Conservation (phyloP, 2,888 invertebrate species). For the Lydus trimaculatus region DNA sequence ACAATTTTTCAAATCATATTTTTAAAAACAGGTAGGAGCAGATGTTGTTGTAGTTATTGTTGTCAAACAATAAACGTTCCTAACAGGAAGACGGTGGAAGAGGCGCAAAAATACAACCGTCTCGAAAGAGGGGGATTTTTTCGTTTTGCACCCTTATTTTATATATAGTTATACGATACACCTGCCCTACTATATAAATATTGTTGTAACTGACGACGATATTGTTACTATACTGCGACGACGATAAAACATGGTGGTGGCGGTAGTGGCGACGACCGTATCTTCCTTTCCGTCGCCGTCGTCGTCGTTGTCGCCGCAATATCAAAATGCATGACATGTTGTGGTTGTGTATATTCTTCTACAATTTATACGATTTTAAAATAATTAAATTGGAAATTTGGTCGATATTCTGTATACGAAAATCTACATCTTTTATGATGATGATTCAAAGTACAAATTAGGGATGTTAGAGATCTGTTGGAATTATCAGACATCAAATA, state of each 20-base stretch:
- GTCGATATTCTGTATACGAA: not conserved
- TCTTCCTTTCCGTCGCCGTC: not conserved
- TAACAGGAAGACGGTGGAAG: slow-evolving; percentile 1
- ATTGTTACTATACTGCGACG: not conserved
- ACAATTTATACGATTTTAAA: not conserved
- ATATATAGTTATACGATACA: not conserved
- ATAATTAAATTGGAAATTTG: not conserved
- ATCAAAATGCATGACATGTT: slow-evolving; percentile 5
- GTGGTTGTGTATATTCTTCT: not conserved
- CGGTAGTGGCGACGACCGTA: not conserved
- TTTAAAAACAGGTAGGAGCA: not conserved
- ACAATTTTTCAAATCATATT: not conserved
- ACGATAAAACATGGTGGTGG: not conserved
- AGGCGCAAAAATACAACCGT: not conserved
- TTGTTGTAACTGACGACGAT: not conserved
- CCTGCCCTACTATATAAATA: not conserved
- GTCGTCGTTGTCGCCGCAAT: not conserved
- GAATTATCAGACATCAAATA: not conserved
- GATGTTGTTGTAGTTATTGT: not conserved
- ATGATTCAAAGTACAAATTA: too few relatives aligned
- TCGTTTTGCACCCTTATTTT: not conserved
- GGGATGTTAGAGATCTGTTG: too few relatives aligned
- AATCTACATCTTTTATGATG: too few relatives aligned
- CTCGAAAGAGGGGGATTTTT: not conserved
- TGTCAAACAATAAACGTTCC: not conserved